phyloP scores from a whole-genome alignment of 2,113 vertebrate genomes.

The Calypte anna region DNA sequence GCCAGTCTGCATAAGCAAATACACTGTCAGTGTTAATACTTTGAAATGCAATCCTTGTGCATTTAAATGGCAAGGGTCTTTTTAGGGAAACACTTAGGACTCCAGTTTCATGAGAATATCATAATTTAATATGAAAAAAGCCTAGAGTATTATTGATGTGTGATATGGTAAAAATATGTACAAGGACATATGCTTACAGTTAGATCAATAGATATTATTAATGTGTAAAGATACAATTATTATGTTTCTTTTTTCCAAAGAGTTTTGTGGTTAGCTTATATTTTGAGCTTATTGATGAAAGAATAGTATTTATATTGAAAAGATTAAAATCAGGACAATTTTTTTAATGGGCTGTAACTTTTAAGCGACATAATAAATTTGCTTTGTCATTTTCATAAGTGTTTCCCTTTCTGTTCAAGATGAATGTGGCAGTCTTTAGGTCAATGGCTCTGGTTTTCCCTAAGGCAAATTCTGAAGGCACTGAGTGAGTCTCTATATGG shows the following conservation, averaged over 20 bases:
- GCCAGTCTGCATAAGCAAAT: neutral
- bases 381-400: conserved; percentile 29
- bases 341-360: conserved; percentile 52
- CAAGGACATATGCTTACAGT: conserved; percentile 19
- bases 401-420: neutral
- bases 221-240: conserved; percentile 62
- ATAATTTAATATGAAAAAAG: neutral
- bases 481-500: neutral
- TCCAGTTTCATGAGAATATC: conserved; percentile 30
- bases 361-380: conserved; percentile 44
- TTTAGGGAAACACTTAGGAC: conserved; percentile 27
- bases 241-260: conserved; percentile 40
- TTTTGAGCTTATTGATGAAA: conserved; percentile 67
- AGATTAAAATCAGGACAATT: conserved; percentile 63
- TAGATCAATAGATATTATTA: conserved; percentile 67
- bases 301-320: conserved; percentile 63
- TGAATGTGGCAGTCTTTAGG: conserved; percentile 24
- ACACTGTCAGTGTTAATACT: neutral
- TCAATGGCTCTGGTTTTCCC: conserved; percentile 11
- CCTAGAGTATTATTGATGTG: conserved; percentile 43
- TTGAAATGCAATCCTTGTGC: neutral
- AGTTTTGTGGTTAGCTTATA: conserved; percentile 60
- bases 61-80: conserved; percentile 2
- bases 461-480: conserved; percentile 23
- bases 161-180: conserved; percentile 13